Percentiles rank a stretch among this genome's conserved stretches.
phyloP scores from a whole-genome alignment of 2,113 vertebrate genomes.

The Albula glossodonta region DNA sequence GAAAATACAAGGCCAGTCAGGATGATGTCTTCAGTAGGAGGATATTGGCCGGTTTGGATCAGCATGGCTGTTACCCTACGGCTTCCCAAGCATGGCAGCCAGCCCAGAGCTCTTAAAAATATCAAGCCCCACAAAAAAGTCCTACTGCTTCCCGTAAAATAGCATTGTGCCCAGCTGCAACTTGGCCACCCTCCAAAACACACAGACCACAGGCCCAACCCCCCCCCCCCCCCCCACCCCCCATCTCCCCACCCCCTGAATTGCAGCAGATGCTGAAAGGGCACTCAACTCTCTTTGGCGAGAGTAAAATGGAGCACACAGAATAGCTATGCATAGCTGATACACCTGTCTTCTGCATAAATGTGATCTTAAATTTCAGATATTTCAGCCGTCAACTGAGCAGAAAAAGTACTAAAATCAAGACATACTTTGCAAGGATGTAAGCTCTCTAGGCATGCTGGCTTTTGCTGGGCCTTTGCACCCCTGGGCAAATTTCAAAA shows the following conservation, averaged over 20 bases:
- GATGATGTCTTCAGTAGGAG: conserved; percentile 18
- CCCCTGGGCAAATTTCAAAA: neutral
- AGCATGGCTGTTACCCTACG: conserved; percentile 29
- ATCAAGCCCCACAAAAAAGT: conserved; percentile 29
- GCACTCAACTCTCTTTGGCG: neutral
- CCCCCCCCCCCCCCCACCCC: no score
- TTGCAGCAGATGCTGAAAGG: conserved; percentile 15
- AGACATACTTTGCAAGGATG: neutral
- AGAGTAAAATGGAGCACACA: neutral
- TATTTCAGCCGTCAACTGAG: neutral
- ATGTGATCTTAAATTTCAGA: neutral
- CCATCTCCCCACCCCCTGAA: neutral
- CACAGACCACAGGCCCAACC: conserved; percentile 48
- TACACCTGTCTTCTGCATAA: neutral
- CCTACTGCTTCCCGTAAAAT: conserved; percentile 28
- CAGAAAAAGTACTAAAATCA: no score
- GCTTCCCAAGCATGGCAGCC: conserved; percentile 39
- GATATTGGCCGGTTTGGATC: neutral
- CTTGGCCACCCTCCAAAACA: conserved; percentile 69
- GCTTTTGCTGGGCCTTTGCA: neutral
- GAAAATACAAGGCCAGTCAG: neutral
- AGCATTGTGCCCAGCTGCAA: conserved; percentile 30
- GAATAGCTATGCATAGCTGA: neutral
- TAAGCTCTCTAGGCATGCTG: neutral
- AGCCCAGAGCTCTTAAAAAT: conserved; percentile 33